Evolutionary conservation across 35 echinoderm and acorn worm species (phyloP).

Genomic region (Apostichopus californicus): DNA sequence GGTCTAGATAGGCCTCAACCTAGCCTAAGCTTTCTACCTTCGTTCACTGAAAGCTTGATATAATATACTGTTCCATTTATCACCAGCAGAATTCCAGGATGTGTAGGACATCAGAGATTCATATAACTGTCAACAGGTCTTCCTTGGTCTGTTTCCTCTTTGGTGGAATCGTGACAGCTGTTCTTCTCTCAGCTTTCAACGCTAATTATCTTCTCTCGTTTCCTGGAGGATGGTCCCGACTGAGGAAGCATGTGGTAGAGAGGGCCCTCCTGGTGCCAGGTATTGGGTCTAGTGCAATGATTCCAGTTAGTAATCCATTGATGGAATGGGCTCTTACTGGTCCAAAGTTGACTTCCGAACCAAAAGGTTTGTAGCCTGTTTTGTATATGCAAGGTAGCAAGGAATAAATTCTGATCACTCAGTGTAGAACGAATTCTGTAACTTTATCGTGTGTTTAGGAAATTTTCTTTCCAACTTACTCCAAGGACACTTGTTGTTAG

Average conservation of each 20-base stretch:
- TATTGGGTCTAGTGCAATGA: background rate
- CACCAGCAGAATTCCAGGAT: background rate
- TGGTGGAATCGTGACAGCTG: slow-evolving; percentile 49
- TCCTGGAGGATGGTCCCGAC: slow-evolving; percentile 10
- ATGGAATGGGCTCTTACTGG: background rate
- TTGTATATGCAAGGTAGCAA: too few relatives aligned
- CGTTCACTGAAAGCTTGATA: too few relatives aligned
- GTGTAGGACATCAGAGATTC: slow-evolving; percentile 32
- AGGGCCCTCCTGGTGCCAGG: slow-evolving; percentile 37
- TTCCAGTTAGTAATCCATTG: slow-evolving; percentile 24
- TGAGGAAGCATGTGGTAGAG: background rate
- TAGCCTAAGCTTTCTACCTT: too few relatives aligned
- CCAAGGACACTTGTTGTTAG: too few relatives aligned
- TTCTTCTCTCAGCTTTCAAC: slow-evolving; percentile 29
- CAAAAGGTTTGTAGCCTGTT: slow-evolving; percentile 25
- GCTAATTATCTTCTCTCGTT: background rate
- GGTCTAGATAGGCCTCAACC: too few relatives aligned
- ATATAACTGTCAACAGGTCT: slow-evolving; percentile 47
- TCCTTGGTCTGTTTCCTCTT: slow-evolving; percentile 58
- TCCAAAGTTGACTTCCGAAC: background rate
- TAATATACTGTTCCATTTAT: too few relatives aligned
- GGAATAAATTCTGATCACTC: too few relatives aligned
- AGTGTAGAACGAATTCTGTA: too few relatives aligned
- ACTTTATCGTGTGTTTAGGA: too few relatives aligned
- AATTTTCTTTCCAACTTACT: too few relatives aligned